Conservation (phyloP, 2,797 vertebrate genomes). For the Protosalanx chinensis region DNA sequence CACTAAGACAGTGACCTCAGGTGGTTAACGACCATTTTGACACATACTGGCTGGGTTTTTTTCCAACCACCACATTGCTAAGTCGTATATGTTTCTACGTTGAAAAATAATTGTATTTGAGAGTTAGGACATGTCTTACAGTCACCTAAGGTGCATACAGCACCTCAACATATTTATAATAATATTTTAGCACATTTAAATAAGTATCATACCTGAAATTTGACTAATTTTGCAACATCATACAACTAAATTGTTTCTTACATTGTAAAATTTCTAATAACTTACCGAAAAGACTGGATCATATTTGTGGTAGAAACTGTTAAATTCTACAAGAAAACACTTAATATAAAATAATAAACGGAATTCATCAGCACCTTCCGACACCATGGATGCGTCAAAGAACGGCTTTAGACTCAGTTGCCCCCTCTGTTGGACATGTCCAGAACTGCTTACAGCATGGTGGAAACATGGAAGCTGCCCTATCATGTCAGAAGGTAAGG, state of each 20-base stretch:
- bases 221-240: background rate
- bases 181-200: background rate
- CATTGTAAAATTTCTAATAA: background rate
- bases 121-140: background rate
- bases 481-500: background rate
- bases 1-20: constrained; percentile 72
- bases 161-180: background rate
- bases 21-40: constrained; percentile 74
- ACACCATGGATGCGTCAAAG: constrained; percentile 39
- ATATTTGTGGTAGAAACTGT: background rate
- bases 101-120: constrained; percentile 51
- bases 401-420: constrained; percentile 54
- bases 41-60: constrained; percentile 55
- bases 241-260: background rate
- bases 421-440: constrained; percentile 74
- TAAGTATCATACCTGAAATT: background rate
- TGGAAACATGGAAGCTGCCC: background rate
- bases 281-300: background rate
- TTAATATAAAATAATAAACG: too few relatives aligned
- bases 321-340: background rate
- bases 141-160: background rate
- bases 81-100: constrained; percentile 55
- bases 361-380: too few relatives aligned
- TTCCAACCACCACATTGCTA: constrained; percentile 71
- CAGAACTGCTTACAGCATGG: constrained; percentile 12